Base-by-base conservation (phyloP, 1,140 invertebrate species). In the Trachymyrmex septentrionalis region DNA sequence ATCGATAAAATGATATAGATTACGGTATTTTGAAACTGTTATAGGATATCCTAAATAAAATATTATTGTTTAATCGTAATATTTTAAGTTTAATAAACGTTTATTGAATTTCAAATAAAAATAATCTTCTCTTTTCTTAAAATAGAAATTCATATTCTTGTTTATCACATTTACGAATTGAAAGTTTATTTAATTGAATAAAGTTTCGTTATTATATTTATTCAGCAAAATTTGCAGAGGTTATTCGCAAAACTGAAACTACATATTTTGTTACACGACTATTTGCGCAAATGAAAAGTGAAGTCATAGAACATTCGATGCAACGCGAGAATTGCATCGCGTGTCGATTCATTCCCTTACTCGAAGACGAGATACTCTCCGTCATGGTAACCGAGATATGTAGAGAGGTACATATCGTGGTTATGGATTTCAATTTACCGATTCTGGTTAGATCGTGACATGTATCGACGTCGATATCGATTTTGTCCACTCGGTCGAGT, bases 361-460 rank as follows among this genome's bases (percentile, higher is more conserved):
- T 48, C 73, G 53, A 86, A 67, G 76, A 69, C 34, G 34, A 80
- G 69, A 57, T 73, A 84, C 69, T 73, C 69, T 73, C 53, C 30
- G 67, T 84, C 69, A 61, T 16, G 38, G 19, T 48, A 34, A 61
- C 19, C 67, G 38, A 73, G 14, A 67, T 44, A n/a, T 30, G 44
- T 80, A 34, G 66, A 50, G 50, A 57, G 80, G 24, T 27, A 71
- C 53, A 67, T 72, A 82, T 14, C 64, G 64, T 16, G 66, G 66
- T 82, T 82, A 75, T 75, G 38, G 67, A 84, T 84, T 84, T 84
- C 80, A 84, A 84, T 84, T 75, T 84, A 84, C 80, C 55, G 38
- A 44, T 24, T 21, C 64, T 14, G 30, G 50, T 44, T 81, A 38
- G 67, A 82, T 82, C 80, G 44, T 75, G 38, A 63, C 57, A 55